These are phyloP conservation scores for Hafferia zeledoni DNA, from an alignment of 2,797 vertebrate species.

Conservation along the genomic window DNA sequence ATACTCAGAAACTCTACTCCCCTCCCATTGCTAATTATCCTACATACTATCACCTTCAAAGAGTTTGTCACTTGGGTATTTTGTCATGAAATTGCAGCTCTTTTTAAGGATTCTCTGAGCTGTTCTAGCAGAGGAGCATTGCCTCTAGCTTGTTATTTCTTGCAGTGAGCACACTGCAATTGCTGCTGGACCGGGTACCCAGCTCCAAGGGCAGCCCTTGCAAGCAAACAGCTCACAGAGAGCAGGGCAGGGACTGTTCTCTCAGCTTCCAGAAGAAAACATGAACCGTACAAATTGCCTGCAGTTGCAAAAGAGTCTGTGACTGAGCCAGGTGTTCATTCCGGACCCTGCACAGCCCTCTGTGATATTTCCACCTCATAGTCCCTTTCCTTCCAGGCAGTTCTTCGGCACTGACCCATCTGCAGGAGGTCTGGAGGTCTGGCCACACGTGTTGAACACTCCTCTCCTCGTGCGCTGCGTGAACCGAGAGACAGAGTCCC, in stretches of 20 bases:
- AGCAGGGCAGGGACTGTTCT: not conserved
- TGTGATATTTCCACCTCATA: not conserved
- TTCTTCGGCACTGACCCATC: not conserved
- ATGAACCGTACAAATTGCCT: not conserved
- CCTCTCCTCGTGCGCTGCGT: rapidly evolving
- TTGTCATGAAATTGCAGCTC: not conserved
- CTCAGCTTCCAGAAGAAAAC: not conserved
- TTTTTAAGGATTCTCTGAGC: not conserved
- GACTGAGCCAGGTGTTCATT: not conserved
- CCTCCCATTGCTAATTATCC: constrained; percentile 57
- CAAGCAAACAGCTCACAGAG: not conserved
- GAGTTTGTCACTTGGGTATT: constrained; percentile 37
- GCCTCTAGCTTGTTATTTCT: not conserved
- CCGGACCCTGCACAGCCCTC: not conserved
- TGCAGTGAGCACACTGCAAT: not conserved
- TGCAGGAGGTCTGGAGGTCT: not conserved
- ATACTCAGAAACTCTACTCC: constrained; percentile 17
- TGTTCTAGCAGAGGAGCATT: not conserved
- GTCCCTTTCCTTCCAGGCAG: not conserved
- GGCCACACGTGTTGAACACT: not conserved
- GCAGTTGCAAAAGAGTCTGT: not conserved
- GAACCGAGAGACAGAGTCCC: not conserved
- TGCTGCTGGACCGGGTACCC: not conserved
- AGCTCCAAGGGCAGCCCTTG: not conserved
- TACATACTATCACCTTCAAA: constrained; percentile 40